These are phyloP conservation scores for Tinamus guttatus DNA, from an alignment of 2,113 vertebrate species.

Conservation along the genomic window DNA sequence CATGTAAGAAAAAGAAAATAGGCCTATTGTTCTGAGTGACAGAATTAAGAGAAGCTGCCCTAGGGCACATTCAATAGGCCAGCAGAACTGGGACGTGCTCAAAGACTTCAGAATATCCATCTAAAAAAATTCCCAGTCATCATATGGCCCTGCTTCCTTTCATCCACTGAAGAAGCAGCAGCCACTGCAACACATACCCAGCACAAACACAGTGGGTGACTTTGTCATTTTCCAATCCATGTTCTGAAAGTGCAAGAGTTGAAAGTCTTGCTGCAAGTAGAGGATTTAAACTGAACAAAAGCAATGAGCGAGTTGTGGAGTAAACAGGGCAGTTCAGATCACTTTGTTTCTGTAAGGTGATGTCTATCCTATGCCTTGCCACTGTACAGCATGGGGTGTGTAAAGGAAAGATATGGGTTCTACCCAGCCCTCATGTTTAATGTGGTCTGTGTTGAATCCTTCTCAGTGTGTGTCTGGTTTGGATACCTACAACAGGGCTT, in stretches of 20 bases:
- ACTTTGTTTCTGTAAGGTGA: neutral
- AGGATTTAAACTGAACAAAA: conserved; percentile 38
- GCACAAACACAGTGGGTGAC: neutral
- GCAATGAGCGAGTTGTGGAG: neutral
- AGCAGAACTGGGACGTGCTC: neutral
- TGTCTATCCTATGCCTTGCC: neutral
- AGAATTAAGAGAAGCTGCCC: neutral
- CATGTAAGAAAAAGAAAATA: neutral
- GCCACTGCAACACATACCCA: neutral
- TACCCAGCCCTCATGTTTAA: accelerated
- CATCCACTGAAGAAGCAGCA: neutral
- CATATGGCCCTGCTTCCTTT: neutral
- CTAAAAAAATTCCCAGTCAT: neutral
- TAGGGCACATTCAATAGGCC: neutral
- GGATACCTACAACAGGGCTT: neutral
- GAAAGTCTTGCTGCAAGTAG: neutral
- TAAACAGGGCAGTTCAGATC: neutral
- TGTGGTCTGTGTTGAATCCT: neutral
- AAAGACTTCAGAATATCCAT: neutral
- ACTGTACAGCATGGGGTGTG: neutral
- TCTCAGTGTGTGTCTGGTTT: accelerated
- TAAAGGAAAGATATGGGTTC: neutral
- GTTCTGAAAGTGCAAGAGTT: neutral
- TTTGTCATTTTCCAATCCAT: conserved; percentile 20
- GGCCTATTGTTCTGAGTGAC: neutral